Percentiles rank a stretch among this genome's conserved stretches.
Conservation (phyloP, 1,140 invertebrate genomes). For the Drosophila miranda region DNA sequence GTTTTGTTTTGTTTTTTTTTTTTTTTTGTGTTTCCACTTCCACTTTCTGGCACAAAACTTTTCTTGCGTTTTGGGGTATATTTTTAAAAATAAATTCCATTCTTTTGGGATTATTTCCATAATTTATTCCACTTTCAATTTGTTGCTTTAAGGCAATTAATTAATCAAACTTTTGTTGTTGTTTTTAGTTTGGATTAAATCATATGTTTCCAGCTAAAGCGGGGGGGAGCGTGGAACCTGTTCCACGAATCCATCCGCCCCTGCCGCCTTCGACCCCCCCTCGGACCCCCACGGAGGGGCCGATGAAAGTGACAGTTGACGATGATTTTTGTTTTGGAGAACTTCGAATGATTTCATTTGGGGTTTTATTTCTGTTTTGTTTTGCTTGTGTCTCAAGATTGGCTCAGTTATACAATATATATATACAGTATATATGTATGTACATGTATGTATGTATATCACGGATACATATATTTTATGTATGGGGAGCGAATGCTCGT, state of each 20-base stretch:
- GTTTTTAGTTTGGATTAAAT: conserved; percentile 38
- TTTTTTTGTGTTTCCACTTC: too few species aligned
- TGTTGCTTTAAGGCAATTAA: conserved; percentile 28
- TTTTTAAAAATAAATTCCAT: too few species aligned
- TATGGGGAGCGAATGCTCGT: conserved; percentile 29
- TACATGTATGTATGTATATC: conserved; percentile 9
- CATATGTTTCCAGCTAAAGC: conserved; percentile 39
- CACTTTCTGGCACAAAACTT: too few species aligned
- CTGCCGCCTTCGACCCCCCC: not conserved
- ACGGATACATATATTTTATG: conserved; percentile 10
- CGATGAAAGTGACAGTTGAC: conserved; percentile 57
- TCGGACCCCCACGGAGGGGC: not conserved
- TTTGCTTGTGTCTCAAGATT: conserved; percentile 51
- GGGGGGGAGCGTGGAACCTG: conserved; percentile 38
- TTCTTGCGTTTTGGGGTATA: too few species aligned
- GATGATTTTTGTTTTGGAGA: conserved; percentile 25
- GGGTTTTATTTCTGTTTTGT: conserved; percentile 10
- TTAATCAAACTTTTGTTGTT: conserved; percentile 45
- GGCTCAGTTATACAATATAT: conserved; percentile 35
- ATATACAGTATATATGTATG: conserved; percentile 14
- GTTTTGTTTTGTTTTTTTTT: too few species aligned
- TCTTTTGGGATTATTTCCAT: conserved; percentile 7
- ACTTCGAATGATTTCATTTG: conserved; percentile 66
- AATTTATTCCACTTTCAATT: conserved; percentile 43
- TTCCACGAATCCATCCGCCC: conserved; percentile 26